Evolutionary conservation across 1,140 invertebrate species (phyloP).

Genomic region (Neelides sp.): DNA sequence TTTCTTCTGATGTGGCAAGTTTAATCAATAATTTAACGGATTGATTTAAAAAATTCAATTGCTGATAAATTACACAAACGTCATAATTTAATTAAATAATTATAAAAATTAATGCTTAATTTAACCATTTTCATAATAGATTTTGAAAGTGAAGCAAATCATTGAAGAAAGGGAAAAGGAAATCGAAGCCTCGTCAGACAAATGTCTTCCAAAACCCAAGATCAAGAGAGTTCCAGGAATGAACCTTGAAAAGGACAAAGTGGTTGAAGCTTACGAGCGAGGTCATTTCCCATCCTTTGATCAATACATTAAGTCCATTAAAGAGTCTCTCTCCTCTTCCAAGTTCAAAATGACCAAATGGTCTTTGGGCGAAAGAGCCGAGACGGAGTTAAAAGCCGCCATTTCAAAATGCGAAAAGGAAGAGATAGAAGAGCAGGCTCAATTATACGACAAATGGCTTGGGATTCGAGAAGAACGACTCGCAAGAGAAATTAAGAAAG

Average conservation of each 20-base stretch:
- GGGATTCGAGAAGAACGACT: conserved; percentile 29
- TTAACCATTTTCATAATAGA: conserved; percentile 16
- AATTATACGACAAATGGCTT: conserved; percentile 31
- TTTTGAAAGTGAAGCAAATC: conserved; percentile 9
- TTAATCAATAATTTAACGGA: conserved; percentile 36
- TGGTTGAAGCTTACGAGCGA: conserved; percentile 12
- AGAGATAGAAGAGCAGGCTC: conserved; percentile 30
- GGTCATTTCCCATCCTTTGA: conserved; percentile 6
- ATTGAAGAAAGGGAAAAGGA: conserved; percentile 32
- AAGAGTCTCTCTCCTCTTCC: conserved; percentile 8
- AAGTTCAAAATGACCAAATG: background rate
- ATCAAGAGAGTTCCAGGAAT: conserved; percentile 14
- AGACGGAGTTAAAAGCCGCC: conserved; percentile 17
- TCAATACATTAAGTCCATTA: no score
- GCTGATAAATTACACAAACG: no score
- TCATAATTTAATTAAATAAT: conserved; percentile 33
- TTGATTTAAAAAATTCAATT: conserved; percentile 33
- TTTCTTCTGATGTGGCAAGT: conserved; percentile 34
- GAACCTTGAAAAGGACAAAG: conserved; percentile 32
- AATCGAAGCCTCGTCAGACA: conserved; percentile 17
- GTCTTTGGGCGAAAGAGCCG: conserved; percentile 15
- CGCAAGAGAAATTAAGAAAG: conserved; percentile 31
- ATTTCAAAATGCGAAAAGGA: conserved; percentile 25
- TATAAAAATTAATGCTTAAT: conserved; percentile 31
- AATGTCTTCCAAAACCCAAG: conserved; percentile 17